Evolutionary conservation across 1,140 invertebrate genomes (phyloP), one percentile per base, ranked within the genome.

Genomic region (Conus ventricosus): DNA sequence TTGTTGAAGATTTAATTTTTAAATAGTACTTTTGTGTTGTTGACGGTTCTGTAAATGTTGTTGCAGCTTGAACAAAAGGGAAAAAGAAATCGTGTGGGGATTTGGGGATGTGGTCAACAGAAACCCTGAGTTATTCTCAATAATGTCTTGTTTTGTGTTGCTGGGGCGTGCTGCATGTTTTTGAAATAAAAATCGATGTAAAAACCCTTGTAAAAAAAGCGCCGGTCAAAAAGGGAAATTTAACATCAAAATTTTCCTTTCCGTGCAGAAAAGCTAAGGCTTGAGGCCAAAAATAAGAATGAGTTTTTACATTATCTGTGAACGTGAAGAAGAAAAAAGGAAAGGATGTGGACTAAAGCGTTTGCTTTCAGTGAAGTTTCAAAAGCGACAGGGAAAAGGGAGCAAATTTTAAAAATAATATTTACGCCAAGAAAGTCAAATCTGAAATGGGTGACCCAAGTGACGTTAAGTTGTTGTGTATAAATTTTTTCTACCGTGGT

Each of bases 391-490:
- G n/a, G 84, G 90, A 91, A 51, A 92, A 91, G 53, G 94, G 93
- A 27, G 89, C 82, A 20, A n/a, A 93, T 93, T 15, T 87, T 95
- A 25, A 94, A 93, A 88, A 78, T 90, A 10, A 91, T 83, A 91
- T 93, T 84, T 94, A 94, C 53, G 90, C 93, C 13, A 93, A 93
- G 39, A 87, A 87, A 51, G 89, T 93, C 83, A 81, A 94, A 39
- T 25, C 90, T 17, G 92, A 94, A 80, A 75, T 94, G 27, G 87
- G 90, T n/a, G 92, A 94, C 51, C 91, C 94, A 23, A 87, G 94
- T 39, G 94, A 95, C 63, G 93, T 95, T 27, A 95, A 95, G 92
- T 94, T 94, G 67, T 76, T 27, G 53, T 55, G 78, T 88, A 83
- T 8, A n/a, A 55, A 17, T 63, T 67, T 27, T 15, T 71, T 20